Base-by-base conservation (phyloP, 1,140 invertebrate species). In the Drosophila sproati region DNA sequence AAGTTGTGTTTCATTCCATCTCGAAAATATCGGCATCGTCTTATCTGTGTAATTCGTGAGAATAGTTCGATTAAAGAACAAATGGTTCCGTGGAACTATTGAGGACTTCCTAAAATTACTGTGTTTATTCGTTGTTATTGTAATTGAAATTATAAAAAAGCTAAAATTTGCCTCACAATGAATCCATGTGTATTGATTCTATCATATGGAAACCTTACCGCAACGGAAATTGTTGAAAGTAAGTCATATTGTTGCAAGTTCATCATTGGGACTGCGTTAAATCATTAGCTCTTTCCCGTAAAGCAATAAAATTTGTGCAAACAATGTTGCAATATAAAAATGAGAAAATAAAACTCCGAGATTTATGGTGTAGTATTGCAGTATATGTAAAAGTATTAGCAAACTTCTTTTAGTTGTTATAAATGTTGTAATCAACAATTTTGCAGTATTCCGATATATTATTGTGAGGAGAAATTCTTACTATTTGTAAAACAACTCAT, bases 201-300 rank as follows among this genome's bases (percentile, higher is more conserved):
- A 5, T 83, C 80, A 1, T 85, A 73, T 52, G 80, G 77, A 50
- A 50, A 43, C 3, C 45, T 57, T 7, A 20, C 81, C 32, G 41
- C 80, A 2, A 32, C 47, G 67, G 55, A 83, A 68, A 69, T 83
- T 8, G 59, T 71, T 10, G 73, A 83, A 77, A 76, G 80, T 83
- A 82, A 29, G 63, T 51, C 0, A 5, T 43, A n/a, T 20, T 5
- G 29, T 5, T 28, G 10, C 20, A 20, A 20, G 20, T 2, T 20
- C 20, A 43, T 43, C 0, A 10, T n/a, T n/a, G 39, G 39, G 1
- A 43, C 39, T 4, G 6, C 6, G 10, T 39, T 8, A 39, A 8
- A 8, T 8, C 10, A 39, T 10, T 8, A 39, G 37, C 37, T 2
- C 39, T 43, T 43, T 10, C 1, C 20, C 20, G 39, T 10, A 43